phyloP scores from a whole-genome alignment of 2,888 invertebrate genomes.

The Opisthograptis luteolata region DNA sequence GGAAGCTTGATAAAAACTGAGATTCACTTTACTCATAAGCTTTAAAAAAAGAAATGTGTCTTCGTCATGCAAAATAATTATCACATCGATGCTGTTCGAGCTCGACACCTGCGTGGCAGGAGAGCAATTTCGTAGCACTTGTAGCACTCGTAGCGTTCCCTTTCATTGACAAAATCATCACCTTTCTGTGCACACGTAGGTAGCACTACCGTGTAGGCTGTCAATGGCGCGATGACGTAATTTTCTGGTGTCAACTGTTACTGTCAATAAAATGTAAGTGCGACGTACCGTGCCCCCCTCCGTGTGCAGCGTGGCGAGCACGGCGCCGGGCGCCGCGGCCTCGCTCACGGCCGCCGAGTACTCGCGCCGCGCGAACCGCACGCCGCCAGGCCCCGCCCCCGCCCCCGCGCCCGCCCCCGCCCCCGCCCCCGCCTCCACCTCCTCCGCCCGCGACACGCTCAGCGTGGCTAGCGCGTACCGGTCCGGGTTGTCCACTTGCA shows the following conservation, averaged over 20 bases:
- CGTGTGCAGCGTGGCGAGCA: slow-evolving; percentile 88
- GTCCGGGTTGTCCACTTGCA: slow-evolving; percentile 93
- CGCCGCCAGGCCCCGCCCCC: slow-evolving; percentile 65
- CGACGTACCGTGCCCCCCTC: slow-evolving; percentile 56
- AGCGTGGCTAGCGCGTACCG: slow-evolving; percentile 94
- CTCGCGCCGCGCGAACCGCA: slow-evolving; percentile 88
- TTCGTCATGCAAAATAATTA: no score
- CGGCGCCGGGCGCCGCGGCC: slow-evolving; percentile 89
- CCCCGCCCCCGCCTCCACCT: slow-evolving; percentile 55
- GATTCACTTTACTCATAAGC: no score
- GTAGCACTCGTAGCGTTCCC: neutral
- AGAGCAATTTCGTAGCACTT: neutral
- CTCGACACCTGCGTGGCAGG: no score
- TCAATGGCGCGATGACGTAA: no score
- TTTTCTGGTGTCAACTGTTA: no score
- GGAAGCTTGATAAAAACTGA: no score
- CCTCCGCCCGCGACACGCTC: slow-evolving; percentile 76
- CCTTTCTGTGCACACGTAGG: no score
- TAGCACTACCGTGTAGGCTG: no score
- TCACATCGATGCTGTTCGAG: no score
- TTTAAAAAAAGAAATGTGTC: no score
- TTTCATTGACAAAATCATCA: no score
- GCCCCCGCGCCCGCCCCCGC: slow-evolving; percentile 80
- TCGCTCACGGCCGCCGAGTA: slow-evolving; percentile 90
- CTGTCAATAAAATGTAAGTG: no score